Evolutionary conservation across 2,113 vertebrate species (phyloP).

Genomic region (Lycocorax pyrrhopterus): DNA sequence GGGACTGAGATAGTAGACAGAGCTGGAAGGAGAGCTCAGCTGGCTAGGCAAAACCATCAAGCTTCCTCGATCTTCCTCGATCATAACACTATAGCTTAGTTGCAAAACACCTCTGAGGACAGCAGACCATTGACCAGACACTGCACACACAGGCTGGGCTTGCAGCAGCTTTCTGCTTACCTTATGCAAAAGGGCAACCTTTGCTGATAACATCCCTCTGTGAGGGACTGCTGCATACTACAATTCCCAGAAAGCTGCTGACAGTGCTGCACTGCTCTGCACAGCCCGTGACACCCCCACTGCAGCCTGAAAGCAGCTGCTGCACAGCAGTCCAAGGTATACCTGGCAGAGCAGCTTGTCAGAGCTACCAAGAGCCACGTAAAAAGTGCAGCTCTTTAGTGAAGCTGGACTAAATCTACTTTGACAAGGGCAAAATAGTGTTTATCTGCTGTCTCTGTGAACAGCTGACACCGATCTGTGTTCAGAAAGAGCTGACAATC

Average conservation of each 20-base stretch:
- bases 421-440: neutral
- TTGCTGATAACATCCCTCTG: neutral
- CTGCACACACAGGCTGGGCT: neutral
- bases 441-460: neutral
- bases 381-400: neutral
- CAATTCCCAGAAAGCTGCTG: neutral
- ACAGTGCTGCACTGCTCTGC: neutral
- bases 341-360: neutral
- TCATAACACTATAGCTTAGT: fast-evolving
- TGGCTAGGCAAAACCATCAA: neutral
- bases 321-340: neutral
- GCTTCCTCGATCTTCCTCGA: fast-evolving
- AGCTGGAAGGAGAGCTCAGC: neutral
- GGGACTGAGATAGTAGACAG: neutral
- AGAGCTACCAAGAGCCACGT: neutral
- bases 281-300: fast-evolving
- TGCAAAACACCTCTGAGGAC: neutral
- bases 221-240: neutral
- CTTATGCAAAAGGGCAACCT: neutral
- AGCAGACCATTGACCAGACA: neutral
- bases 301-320: neutral
- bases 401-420: neutral
- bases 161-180: neutral
- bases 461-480: neutral
- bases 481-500: neutral